phyloP scores from a whole-genome alignment of 2,888 invertebrate species.

The Odontocerum albicorne region DNA sequence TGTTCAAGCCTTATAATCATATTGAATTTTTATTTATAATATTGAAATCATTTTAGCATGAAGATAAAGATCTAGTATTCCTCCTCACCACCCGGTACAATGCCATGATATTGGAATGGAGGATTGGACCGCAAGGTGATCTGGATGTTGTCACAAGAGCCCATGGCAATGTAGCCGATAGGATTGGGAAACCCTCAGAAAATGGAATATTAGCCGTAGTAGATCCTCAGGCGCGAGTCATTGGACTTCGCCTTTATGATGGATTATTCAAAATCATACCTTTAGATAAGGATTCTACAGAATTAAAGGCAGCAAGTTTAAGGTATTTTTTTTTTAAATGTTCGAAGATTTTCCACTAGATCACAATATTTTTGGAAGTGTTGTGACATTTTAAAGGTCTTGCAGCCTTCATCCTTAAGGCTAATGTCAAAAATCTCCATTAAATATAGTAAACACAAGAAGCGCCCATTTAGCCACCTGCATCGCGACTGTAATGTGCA shows the following conservation, averaged over 20 bases:
- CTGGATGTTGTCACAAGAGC: slow-evolving; percentile 94
- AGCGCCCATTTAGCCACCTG: too few species aligned
- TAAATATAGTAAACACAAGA: too few species aligned
- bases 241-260: slow-evolving; percentile 93
- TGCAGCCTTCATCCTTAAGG: too few species aligned
- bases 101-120: slow-evolving; percentile 96
- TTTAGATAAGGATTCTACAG: slow-evolving; percentile 89
- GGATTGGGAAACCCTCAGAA: slow-evolving; percentile 93
- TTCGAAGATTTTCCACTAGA: too few species aligned
- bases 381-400: too few species aligned
- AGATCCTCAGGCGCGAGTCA: slow-evolving; percentile 93
- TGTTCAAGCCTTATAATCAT: too few species aligned
- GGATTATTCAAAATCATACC: slow-evolving; percentile 98
- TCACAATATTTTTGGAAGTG: too few species aligned
- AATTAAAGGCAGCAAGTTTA: slow-evolving; percentile 87
- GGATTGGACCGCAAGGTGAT: slow-evolving; percentile 69
- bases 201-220: slow-evolving; percentile 95
- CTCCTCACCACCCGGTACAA: slow-evolving; percentile 92
- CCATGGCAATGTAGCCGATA: slow-evolving; percentile 94
- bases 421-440: too few species aligned
- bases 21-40: neutral
- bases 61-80: slow-evolving; percentile 90
- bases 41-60: slow-evolving; percentile 64
- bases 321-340: slow-evolving; percentile 58
- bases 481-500: too few species aligned